Percentiles rank a stretch among this genome's conserved stretches.
Conservation (phyloP, 2,797 vertebrate genomes). For the Pseudochaenichthys georgianus region DNA sequence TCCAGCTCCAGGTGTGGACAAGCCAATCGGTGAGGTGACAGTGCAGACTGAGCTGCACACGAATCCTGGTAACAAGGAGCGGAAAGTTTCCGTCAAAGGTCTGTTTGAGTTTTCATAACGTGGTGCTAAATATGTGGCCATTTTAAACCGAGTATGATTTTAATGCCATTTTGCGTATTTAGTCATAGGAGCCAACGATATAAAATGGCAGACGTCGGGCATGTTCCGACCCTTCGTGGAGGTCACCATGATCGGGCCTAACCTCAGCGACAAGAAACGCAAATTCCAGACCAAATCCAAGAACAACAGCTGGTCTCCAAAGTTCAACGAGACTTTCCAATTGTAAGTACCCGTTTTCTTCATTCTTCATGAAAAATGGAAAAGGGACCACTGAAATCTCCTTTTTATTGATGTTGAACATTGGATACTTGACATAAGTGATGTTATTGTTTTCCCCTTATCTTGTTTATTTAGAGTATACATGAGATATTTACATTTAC, state of each 20-base stretch:
- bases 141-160: neutral
- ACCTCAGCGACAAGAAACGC: constrained; percentile 96
- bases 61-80: constrained; percentile 93
- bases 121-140: accelerated
- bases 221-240: constrained; percentile 99
- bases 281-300: constrained; percentile 98
- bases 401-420: neutral
- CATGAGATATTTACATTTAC: too few relatives aligned
- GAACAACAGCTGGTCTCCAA: constrained; percentile 99
- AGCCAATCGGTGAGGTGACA: constrained; percentile 94
- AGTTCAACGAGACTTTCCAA: constrained; percentile 97
- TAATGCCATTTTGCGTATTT: neutral
- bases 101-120: constrained; percentile 18
- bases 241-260: constrained; percentile 94
- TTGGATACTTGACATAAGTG: neutral
- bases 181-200: constrained; percentile 93
- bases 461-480: neutral
- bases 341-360: constrained; percentile 87
- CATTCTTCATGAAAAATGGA: neutral
- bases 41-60: constrained; percentile 96
- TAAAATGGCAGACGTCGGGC: constrained; percentile 97
- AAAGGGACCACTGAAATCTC: neutral
- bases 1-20: constrained; percentile 91
- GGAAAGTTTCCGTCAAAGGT: constrained; percentile 98
- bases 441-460: neutral